Evolutionary conservation across 2,888 invertebrate genomes (phyloP).

Genomic region (Aporophyla nigra): DNA sequence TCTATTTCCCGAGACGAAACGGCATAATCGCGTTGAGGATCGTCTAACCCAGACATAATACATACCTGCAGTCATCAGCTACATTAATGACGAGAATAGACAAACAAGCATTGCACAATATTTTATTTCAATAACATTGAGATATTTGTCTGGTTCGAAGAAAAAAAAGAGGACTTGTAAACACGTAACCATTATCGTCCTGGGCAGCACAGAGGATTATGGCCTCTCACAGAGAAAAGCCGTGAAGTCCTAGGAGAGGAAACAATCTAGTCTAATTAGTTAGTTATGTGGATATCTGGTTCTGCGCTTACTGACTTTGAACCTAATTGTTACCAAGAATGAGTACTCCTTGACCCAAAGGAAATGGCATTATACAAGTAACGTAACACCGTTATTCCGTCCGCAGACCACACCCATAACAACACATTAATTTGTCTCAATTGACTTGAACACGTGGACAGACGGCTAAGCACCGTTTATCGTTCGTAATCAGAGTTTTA

Average conservation of each 20-base stretch:
- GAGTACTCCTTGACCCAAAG: constrained; percentile 32
- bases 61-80: background rate
- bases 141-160: background rate
- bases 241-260: background rate
- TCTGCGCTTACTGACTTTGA: constrained; percentile 3
- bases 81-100: too few species aligned
- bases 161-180: background rate
- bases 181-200: background rate
- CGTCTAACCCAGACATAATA: background rate
- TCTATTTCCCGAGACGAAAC: background rate
- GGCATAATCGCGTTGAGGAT: background rate
- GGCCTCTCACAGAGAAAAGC: background rate
- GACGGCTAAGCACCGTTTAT: constrained; percentile 11
- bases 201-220: background rate
- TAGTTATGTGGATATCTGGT: background rate
- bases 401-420: background rate
- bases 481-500: constrained; percentile 39
- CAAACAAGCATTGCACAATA: background rate
- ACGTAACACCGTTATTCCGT: constrained; percentile 29
- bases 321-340: constrained; percentile 1
- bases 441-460: constrained; percentile 37
- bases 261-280: background rate
- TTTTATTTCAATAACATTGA: background rate
- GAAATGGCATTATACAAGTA: constrained; percentile 40
- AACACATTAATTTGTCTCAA: constrained; percentile 34